A percentile compares a stretch with the other conserved stretches of the same genome.
phyloP scores from a whole-genome alignment of 1,140 invertebrate genomes.

The Ips nitidus region DNA sequence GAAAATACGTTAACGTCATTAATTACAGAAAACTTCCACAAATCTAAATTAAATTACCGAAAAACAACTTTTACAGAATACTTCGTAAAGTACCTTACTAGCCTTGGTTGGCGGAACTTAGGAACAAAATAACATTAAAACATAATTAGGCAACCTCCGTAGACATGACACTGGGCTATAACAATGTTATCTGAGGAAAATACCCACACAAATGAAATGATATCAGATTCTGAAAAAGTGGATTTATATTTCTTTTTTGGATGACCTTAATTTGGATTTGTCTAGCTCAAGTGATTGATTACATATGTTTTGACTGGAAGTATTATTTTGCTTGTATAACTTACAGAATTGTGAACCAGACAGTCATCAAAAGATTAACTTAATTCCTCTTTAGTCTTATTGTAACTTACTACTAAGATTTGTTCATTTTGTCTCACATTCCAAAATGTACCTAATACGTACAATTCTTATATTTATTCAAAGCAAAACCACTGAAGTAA shows the following conservation, averaged over 20 bases:
- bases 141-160: slow-evolving; percentile 3
- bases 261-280: neutral
- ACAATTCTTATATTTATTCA: too few relatives aligned
- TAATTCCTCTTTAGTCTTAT: too few relatives aligned
- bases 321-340: too few relatives aligned
- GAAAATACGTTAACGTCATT: neutral
- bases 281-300: too few relatives aligned
- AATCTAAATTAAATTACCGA: neutral
- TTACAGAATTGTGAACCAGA: too few relatives aligned
- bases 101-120: slow-evolving; percentile 3
- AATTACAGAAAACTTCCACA: neutral
- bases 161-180: slow-evolving; percentile 3
- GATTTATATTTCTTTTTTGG: slow-evolving; percentile 6
- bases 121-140: slow-evolving; percentile 10
- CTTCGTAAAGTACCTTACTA: slow-evolving; percentile 14
- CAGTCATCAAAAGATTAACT: too few relatives aligned
- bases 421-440: too few relatives aligned
- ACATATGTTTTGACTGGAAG: too few relatives aligned
- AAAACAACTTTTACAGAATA: slow-evolving; percentile 8
- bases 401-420: too few relatives aligned
- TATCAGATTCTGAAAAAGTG: neutral
- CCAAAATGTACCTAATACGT: too few relatives aligned
- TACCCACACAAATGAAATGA: neutral
- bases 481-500: too few relatives aligned
- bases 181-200: slow-evolving; percentile 4